A percentile compares a stretch with the other conserved stretches of the same genome.
phyloP scores from a whole-genome alignment of 2,113 vertebrate species.

The Pedetes capensis region DNA sequence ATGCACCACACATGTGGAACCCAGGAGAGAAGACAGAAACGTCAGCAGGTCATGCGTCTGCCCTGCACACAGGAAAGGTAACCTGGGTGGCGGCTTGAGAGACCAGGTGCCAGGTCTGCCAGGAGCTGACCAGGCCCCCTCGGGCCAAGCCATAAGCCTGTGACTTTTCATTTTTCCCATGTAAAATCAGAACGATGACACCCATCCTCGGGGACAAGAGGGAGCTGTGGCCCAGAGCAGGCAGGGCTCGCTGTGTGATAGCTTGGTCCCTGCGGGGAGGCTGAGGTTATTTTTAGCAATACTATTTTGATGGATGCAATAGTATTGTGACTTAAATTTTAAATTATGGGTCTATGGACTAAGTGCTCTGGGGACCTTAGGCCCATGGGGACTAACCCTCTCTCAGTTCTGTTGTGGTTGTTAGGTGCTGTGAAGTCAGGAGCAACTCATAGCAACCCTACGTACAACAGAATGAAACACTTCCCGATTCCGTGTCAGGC shows the following conservation, averaged over 20 bases:
- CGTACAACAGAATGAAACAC: too few relatives aligned
- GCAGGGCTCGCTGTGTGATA: accelerated
- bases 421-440: too few relatives aligned
- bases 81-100: background rate
- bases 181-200: background rate
- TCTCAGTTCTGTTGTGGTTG: too few relatives aligned
- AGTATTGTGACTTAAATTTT: background rate
- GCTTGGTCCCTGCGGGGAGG: background rate
- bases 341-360: background rate
- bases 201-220: background rate
- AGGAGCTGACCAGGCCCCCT: background rate
- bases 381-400: background rate
- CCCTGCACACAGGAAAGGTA: background rate
- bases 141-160: background rate
- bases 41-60: background rate
- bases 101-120: background rate
- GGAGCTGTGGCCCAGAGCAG: background rate
- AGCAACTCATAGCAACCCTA: too few relatives aligned
- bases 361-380: background rate
- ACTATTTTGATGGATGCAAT: background rate
- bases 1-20: background rate
- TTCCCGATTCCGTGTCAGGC: too few relatives aligned
- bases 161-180: too few relatives aligned
- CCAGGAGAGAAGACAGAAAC: background rate
- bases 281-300: background rate